Base-by-base conservation (phyloP, 2,888 invertebrate genomes). In the Alviniconcha strummeri region DNA sequence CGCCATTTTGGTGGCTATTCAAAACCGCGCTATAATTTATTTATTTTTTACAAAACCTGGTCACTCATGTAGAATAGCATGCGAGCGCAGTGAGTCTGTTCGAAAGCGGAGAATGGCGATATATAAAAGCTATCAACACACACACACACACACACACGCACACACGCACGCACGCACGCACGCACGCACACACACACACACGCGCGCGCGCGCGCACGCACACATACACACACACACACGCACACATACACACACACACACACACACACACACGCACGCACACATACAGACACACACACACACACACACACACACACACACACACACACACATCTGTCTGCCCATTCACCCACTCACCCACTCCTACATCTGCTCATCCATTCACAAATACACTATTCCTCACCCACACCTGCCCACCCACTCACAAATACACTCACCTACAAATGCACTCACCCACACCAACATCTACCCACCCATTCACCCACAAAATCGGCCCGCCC, bases 131-230 rank as follows among this genome's bases (percentile, higher is more conserved):
- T 36, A 36, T 36, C 72, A 36, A 15, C 19, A 72, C 72, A 13
- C 72, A 72, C 72, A 72, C 72, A 72, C 72, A 72, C 36, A 72
- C 36, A 72, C 72, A 72, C 72, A 72, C 72, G n/a, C 72, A 72
- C 72, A 72, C 72, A 13, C 72, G 13, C 72, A 36, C 72, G 13
- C 72, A 36, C 72, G 13, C 72, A 36, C 72, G 13, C 72, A 72
- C 8, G 17, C 54, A 55, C 13, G 55, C 55, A 56, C 55, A 75
- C 55, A 52, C 54, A 75, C 75, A 75, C 11, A 75, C 54, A 75
- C 75, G 54, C 54, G 54, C 54, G 54, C 54, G 54, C 55, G 55
- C 17, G 4, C 55, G 55, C 55, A 56, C 55, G 55, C 55, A 56
- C 55, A 75, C n/a, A 56, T 15, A 75, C 54, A 56, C 55, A 55